phyloP scores from a whole-genome alignment of 2,888 invertebrate genomes.

The Xanthorhoe designata region DNA sequence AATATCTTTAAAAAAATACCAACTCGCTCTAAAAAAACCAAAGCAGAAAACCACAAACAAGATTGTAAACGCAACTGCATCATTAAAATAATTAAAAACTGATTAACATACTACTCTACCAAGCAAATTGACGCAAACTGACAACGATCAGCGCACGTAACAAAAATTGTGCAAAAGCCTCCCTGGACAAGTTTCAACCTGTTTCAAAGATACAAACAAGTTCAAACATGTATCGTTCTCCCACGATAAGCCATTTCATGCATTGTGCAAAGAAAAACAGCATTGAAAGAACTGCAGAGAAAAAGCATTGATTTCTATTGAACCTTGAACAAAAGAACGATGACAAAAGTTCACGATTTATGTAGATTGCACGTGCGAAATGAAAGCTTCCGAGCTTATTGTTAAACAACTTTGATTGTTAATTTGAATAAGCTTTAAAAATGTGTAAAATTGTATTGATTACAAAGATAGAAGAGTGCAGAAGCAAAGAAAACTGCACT shows the following conservation, averaged over 20 bases:
- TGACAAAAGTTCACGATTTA: conserved; percentile 51
- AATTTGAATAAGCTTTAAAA: conserved; percentile 13
- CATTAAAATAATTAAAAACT: conserved; percentile 15
- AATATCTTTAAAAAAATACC: too few relatives aligned
- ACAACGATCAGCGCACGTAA: neutral
- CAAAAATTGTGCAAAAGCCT: conserved; percentile 28
- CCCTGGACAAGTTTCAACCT: conserved; percentile 69
- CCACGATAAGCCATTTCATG: conserved; percentile 38
- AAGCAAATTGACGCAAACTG: conserved; percentile 7
- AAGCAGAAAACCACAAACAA: neutral
- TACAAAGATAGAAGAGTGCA: too few relatives aligned
- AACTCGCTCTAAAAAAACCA: neutral
- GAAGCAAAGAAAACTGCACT: too few relatives aligned
- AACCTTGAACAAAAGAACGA: conserved; percentile 45
- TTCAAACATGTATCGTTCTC: conserved; percentile 56
- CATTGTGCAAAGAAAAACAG: conserved; percentile 41
- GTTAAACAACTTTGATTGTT: conserved; percentile 36
- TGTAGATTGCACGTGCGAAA: conserved; percentile 61
- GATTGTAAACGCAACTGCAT: neutral
- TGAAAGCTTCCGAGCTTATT: conserved; percentile 48
- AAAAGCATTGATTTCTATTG: conserved; percentile 39
- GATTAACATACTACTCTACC: neutral
- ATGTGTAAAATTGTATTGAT: too few relatives aligned
- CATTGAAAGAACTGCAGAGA: conserved; percentile 40
- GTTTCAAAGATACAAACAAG: conserved; percentile 59